Evolutionary conservation across 2,797 vertebrate genomes (phyloP).

Genomic region (Antennarius maculatus): DNA sequence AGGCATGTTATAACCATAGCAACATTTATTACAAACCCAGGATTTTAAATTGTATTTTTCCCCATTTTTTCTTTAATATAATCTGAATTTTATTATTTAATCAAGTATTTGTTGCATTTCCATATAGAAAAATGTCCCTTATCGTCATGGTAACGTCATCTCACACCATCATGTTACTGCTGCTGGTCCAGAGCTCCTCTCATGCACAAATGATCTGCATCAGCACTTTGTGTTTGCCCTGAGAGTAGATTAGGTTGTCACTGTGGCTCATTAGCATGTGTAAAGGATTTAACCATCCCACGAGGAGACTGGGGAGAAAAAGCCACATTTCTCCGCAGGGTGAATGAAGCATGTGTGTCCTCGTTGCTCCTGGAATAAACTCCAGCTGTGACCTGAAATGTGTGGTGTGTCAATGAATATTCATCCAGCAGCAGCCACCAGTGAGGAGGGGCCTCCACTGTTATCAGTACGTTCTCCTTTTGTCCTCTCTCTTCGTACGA

Average conservation of each 20-base stretch:
- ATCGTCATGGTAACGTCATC: not conserved
- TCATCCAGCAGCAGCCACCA: conserved; percentile 28
- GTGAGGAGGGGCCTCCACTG: conserved; percentile 19
- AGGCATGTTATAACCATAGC: conserved; percentile 38
- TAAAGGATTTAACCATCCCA: conserved; percentile 56
- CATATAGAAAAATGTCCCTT: conserved; percentile 2
- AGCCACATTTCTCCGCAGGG: conserved; percentile 36
- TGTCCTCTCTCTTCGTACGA: conserved; percentile 9
- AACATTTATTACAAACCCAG: conserved; percentile 39
- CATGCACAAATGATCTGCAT: conserved; percentile 42
- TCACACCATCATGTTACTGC: not conserved
- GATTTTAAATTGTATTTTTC: not conserved
- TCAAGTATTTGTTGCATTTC: conserved; percentile 2
- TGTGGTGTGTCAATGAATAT: conserved; percentile 56
- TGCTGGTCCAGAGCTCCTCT: not conserved
- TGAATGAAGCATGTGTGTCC: conserved; percentile 20
- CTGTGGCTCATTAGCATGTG: conserved; percentile 52
- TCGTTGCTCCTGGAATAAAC: conserved; percentile 27
- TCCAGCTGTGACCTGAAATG: conserved; percentile 58
- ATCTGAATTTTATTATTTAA: not conserved
- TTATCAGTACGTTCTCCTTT: not conserved
- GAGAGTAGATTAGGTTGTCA: conserved; percentile 33
- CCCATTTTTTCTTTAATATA: not conserved
- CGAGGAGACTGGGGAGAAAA: conserved; percentile 34
- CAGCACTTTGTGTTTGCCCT: conserved; percentile 51